These are phyloP conservation scores for Tympanoctomys barrerae DNA, from an alignment of 2,797 vertebrate genomes.

Conservation along the genomic window DNA sequence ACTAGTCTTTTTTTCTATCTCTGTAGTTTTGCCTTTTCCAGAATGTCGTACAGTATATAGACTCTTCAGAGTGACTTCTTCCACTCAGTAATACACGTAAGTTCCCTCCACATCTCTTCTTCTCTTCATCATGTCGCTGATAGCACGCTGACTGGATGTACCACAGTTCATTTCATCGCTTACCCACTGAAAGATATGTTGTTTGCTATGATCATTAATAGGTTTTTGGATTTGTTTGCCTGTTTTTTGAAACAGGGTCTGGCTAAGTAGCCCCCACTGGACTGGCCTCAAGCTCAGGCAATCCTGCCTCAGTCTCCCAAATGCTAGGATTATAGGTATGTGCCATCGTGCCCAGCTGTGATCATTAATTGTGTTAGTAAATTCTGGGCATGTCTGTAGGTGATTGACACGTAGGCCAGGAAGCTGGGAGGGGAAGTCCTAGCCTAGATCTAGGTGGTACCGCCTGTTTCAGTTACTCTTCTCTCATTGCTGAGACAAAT, in stretches of 20 bases:
- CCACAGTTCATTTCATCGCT: neutral
- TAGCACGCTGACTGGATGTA: neutral
- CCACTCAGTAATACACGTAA: neutral
- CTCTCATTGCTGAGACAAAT: too few species aligned
- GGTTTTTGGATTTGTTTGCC: neutral
- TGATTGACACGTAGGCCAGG: neutral
- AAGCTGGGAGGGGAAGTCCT: neutral
- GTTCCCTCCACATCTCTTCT: neutral
- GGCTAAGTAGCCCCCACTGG: neutral
- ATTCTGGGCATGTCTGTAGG: neutral
- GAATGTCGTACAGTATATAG: neutral
- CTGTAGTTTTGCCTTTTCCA: neutral
- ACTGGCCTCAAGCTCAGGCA: neutral
- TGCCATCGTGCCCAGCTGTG: neutral
- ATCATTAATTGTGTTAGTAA: neutral
- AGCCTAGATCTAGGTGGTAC: neutral
- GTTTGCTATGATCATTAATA: neutral
- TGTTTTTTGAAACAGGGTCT: neutral
- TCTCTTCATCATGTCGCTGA: neutral
- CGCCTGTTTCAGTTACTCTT: too few species aligned
- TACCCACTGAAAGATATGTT: neutral
- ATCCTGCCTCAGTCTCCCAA: neutral
- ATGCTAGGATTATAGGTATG: neutral
- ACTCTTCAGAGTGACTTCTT: neutral
- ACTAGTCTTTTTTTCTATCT: neutral